phyloP scores from a whole-genome alignment of 2,113 vertebrate genomes.

The Ursus arctos region DNA sequence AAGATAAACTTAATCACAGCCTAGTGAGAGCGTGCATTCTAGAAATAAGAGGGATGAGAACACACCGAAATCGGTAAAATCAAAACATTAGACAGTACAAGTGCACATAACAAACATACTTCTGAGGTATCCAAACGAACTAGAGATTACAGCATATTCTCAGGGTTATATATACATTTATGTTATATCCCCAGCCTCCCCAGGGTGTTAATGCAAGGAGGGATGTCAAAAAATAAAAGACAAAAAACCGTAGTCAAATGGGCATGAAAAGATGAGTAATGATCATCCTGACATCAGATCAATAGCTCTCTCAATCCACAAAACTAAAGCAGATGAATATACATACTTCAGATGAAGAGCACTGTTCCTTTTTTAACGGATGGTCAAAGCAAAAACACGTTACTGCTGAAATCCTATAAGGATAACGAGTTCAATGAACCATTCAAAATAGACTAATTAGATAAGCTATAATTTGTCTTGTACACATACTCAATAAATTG shows the following conservation, averaged over 20 bases:
- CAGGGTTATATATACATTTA: not conserved
- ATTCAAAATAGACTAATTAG: slow-evolving; percentile 36
- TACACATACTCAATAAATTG: not conserved
- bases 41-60: not conserved
- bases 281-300: not conserved
- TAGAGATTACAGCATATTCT: slow-evolving; percentile 7
- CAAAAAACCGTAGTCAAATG: not conserved
- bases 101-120: not conserved
- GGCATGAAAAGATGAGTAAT: slow-evolving; percentile 16
- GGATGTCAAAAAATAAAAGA: slow-evolving; percentile 1
- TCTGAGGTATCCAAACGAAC: slow-evolving; percentile 46
- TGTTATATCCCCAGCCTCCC: not conserved
- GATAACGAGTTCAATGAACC: slow-evolving; percentile 17
- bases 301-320: slow-evolving; percentile 3
- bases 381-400: slow-evolving; percentile 51
- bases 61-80: slow-evolving; percentile 32
- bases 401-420: slow-evolving; percentile 4
- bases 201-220: not conserved
- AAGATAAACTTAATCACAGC: not conserved
- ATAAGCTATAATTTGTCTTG: slow-evolving; percentile 16
- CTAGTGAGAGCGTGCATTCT: not conserved
- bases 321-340: slow-evolving; percentile 20
- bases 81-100: slow-evolving; percentile 24
- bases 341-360: slow-evolving; percentile 9
- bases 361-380: slow-evolving; percentile 45